Percentiles rank a stretch among this genome's conserved stretches.
phyloP scores from a whole-genome alignment of 2,113 vertebrate species.

The Crotalus viridis region DNA sequence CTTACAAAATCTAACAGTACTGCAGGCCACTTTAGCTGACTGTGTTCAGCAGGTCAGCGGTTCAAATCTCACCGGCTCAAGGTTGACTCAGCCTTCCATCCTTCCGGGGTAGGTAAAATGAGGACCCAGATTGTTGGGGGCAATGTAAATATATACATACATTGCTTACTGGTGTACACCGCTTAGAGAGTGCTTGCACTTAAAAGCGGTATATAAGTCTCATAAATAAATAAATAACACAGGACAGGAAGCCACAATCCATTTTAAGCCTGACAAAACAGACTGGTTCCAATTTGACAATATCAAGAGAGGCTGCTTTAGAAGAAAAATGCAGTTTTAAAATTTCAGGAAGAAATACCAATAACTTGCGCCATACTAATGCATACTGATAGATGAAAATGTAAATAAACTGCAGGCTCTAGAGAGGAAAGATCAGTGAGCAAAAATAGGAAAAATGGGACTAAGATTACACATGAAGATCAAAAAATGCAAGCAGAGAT shows the following conservation, averaged over 20 bases:
- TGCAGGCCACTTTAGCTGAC: no score
- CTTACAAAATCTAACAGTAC: background rate
- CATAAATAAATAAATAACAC: background rate
- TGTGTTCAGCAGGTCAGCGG: no score
- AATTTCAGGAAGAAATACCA: background rate
- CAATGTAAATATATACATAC: no score
- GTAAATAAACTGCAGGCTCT: background rate
- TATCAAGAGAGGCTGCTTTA: background rate
- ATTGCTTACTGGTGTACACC: no score
- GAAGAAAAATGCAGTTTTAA: background rate
- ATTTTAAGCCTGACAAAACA: background rate
- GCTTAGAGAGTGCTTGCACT: no score
- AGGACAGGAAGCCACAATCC: background rate
- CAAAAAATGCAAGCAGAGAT: background rate
- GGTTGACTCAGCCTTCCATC: no score
- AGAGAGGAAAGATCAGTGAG: background rate
- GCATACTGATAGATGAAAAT: background rate
- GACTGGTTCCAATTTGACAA: background rate
- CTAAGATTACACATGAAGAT: background rate
- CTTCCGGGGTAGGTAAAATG: no score
- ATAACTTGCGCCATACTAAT: background rate
- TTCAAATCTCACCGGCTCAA: no score
- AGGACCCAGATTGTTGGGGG: no score
- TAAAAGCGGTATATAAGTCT: no score
- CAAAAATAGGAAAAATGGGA: background rate